Base-by-base conservation (phyloP, 2,888 invertebrate species). In the Loripinus fragilis region DNA sequence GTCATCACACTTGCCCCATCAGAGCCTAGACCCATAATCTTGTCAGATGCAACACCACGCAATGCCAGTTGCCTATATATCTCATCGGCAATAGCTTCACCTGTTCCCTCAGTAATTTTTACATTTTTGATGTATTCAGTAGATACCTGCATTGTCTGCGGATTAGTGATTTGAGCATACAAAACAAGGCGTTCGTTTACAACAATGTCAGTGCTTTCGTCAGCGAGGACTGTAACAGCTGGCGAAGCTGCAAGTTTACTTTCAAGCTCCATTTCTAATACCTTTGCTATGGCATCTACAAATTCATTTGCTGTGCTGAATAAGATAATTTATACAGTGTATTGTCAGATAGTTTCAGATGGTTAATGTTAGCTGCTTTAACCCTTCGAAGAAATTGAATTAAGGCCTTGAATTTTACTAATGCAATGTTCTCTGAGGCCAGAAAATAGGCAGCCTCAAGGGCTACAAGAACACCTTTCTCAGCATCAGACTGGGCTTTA, bases 1-100 rank as follows among this genome's bases (percentile, higher is more conserved):
- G 80, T 82, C 85, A 82, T 82, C 0, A 76, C 76, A 5, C 52
- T 25, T 0, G 85, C 80, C 7, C 85, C 83, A 71, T 85, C 41
- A 23, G 42, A 23, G 38, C 38, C 42, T 7, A 67, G 25, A 17
- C 41, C 38, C 20, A n/a, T 25, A 30, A 69, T 12, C 20, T 69
- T 69, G 2, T 15, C 33, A 25, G 28, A 2, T n/a, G 48, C 10
- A 28, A 69, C 30, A 45, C 30, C 20, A 17, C 28, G 48, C 10
- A 20, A 2, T 8, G n/a, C 48, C 25, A 69, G 50, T 10, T 45
- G 28, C 3, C 5, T 3, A 30, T 25, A 33, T 28, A 69, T 69
- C 30, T 42, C 69, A 48, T 10, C 50, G 12, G 69, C 69, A 48
- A 69, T 45, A 30, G 48, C 45, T 10, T 28, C 12, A 20, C 48